These are phyloP conservation scores for Ammodytes dubius DNA, from an alignment of 2,113 vertebrate genomes.

Conservation along the genomic window DNA sequence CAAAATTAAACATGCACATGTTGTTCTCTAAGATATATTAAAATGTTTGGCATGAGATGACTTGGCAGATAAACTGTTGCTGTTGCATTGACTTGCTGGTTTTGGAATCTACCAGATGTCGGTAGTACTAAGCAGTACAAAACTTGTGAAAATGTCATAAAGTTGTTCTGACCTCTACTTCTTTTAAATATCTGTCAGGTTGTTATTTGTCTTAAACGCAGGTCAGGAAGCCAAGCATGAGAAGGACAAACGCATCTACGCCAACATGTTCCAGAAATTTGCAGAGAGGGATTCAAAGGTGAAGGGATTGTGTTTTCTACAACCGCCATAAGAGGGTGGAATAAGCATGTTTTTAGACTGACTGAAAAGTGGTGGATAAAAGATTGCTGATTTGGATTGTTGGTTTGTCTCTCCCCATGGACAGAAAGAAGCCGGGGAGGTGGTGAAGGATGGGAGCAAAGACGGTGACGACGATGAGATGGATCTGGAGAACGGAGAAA, in stretches of 20 bases:
- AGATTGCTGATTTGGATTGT: not conserved
- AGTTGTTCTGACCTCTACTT: not conserved
- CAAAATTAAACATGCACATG: not conserved
- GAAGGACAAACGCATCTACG: conserved; percentile 95
- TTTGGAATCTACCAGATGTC: not conserved
- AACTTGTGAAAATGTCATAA: not conserved
- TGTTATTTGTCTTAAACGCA: conserved; percentile 90
- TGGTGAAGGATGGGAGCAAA: conserved; percentile 51
- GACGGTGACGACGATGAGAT: conserved; percentile 62
- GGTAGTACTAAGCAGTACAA: not conserved
- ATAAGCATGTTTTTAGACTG: not conserved
- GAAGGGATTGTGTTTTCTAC: conserved; percentile 29
- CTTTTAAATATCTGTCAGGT: conserved; percentile 51
- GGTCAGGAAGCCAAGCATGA: conserved; percentile 94
- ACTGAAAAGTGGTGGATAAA: not conserved
- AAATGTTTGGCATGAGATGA: not conserved
- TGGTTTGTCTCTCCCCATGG: not conserved
- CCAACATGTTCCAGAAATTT: conserved; percentile 98
- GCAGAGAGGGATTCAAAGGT: conserved; percentile 93
- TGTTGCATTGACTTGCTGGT: not conserved
- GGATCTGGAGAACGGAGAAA: conserved; percentile 80
- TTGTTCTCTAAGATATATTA: not conserved
- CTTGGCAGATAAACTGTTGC: not conserved
- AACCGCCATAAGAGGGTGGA: conserved; percentile 50
- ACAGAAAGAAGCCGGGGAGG: conserved; percentile 78